phyloP scores from a whole-genome alignment of 1,140 invertebrate species.

The Heliconius congener region DNA sequence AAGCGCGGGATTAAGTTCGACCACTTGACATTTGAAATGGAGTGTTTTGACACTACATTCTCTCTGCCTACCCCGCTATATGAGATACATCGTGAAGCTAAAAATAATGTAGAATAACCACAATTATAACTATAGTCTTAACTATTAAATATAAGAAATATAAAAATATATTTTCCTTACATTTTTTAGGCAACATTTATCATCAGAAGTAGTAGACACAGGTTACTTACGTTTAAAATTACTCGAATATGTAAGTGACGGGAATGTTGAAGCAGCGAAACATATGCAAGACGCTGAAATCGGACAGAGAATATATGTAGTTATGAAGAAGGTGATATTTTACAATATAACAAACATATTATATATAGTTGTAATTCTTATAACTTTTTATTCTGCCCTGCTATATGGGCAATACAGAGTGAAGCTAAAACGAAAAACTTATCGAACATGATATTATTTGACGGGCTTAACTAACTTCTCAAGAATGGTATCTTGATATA shows the following conservation, averaged over 20 bases:
- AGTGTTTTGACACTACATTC: too few species aligned
- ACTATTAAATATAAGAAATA: neutral
- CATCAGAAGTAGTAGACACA: conserved; percentile 48
- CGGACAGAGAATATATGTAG: conserved; percentile 87
- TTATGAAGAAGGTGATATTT: conserved; percentile 79
- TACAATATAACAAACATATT: too few species aligned
- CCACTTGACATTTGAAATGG: too few species aligned
- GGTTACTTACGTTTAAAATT: conserved; percentile 72
- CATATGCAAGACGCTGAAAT: conserved; percentile 85
- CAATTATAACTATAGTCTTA: neutral
- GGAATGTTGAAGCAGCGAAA: conserved; percentile 58
- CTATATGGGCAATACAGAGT: too few species aligned
- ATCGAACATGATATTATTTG: too few species aligned
- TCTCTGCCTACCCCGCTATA: neutral
- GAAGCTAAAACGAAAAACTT: too few species aligned
- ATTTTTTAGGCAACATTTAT: conserved; percentile 53
- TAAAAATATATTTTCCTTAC: neutral
- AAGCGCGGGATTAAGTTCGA: neutral
- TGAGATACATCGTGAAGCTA: neutral
- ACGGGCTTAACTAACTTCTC: too few species aligned
- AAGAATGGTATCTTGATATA: too few species aligned
- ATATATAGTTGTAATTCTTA: too few species aligned
- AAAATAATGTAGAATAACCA: neutral
- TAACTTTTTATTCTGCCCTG: too few species aligned
- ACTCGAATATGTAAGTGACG: conserved; percentile 82